phyloP scores from a whole-genome alignment of 2,113 vertebrate genomes.

The Callipepla californica region DNA sequence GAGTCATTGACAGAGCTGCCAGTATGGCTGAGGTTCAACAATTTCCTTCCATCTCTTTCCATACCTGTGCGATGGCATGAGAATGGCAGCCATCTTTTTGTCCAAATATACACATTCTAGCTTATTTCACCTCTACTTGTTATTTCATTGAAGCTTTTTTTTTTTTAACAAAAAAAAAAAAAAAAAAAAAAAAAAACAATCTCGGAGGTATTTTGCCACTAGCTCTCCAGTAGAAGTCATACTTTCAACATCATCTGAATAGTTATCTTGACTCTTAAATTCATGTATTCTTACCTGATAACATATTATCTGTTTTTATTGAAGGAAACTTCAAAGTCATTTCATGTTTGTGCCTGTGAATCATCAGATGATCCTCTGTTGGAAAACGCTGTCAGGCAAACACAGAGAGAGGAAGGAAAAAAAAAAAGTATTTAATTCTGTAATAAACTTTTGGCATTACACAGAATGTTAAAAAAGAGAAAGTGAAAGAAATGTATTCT shows the following conservation, averaged over 20 bases:
- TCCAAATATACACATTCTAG: neutral
- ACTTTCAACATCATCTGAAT: constrained; percentile 33
- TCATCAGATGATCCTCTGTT: constrained; percentile 99
- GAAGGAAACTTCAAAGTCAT: constrained; percentile 99
- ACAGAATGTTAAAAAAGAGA: constrained; percentile 59
- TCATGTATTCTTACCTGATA: constrained; percentile 90
- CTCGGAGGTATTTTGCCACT: constrained; percentile 49
- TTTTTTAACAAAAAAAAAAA: neutral
- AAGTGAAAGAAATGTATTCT: constrained; percentile 41
- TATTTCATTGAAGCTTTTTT: neutral
- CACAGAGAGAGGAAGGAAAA: neutral
- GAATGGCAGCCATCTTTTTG: constrained; percentile 8
- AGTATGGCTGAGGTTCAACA: neutral
- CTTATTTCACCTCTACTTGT: constrained; percentile 34
- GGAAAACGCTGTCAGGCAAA: constrained; percentile 91
- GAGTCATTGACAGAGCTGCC: neutral
- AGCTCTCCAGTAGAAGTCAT: constrained; percentile 45
- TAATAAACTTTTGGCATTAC: constrained; percentile 65
- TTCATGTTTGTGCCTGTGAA: constrained; percentile 99
- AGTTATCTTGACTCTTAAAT: constrained; percentile 34
- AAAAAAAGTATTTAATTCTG: constrained; percentile 71
- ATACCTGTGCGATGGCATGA: constrained; percentile 34
- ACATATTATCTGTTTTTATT: constrained; percentile 98
- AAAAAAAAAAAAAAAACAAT: neutral
- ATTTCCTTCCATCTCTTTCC: neutral